Evolutionary conservation across 1,140 invertebrate genomes (phyloP).

Genomic region (Spodoptera frugiperda): DNA sequence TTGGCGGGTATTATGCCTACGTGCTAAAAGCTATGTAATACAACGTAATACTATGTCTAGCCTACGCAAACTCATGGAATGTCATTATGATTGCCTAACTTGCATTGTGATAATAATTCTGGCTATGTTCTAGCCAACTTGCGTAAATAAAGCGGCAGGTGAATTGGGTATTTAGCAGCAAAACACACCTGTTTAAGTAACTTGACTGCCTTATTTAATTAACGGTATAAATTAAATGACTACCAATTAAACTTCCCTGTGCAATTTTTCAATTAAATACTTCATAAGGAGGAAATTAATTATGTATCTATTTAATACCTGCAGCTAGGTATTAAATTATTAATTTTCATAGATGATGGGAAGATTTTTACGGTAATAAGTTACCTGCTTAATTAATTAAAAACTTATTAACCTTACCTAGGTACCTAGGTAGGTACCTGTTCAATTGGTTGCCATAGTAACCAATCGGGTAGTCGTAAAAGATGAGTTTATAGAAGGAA

Average conservation of each 20-base stretch:
- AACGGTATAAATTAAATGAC: background rate
- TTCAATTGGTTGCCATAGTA: no score
- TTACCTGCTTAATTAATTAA: background rate
- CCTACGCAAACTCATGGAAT: conserved; percentile 60
- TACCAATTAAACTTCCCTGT: background rate
- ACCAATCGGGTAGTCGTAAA: no score
- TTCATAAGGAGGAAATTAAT: background rate
- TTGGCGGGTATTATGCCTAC: conserved; percentile 38
- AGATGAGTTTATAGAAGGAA: no score
- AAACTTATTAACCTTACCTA: no score
- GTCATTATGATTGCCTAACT: conserved; percentile 46
- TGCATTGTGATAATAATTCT: conserved; percentile 34
- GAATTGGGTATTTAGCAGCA: background rate
- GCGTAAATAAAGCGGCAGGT: conserved; percentile 22
- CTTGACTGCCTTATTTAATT: background rate
- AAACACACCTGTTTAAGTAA: conserved; percentile 16
- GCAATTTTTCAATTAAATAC: conserved; percentile 20
- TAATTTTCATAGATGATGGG: conserved; percentile 5
- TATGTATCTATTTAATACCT: no score
- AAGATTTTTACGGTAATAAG: background rate
- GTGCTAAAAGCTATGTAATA: background rate
- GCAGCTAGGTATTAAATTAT: background rate
- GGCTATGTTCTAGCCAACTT: background rate
- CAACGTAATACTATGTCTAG: conserved; percentile 20
- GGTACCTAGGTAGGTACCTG: no score